Percentiles rank a stretch among this genome's conserved stretches.
Evolutionary conservation across 2,888 invertebrate genomes (phyloP).

Genomic region (Drosophila rellima): DNA sequence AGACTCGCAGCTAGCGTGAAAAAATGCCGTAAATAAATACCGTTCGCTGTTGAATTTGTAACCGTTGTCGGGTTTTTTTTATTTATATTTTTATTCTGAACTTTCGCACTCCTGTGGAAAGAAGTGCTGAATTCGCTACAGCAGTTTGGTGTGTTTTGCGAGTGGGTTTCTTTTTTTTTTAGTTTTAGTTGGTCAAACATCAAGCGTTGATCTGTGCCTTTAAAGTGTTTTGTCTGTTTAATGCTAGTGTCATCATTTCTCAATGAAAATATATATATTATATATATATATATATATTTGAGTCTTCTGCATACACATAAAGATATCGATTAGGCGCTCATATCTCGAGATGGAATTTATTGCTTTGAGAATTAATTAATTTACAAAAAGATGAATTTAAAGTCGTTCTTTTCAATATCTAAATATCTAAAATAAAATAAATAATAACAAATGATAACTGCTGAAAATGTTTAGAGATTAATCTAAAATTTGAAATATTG

Average conservation of each 20-base stretch:
- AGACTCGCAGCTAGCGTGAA: conserved; percentile 44
- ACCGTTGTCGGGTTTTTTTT: conserved; percentile 22
- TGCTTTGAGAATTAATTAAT: too few species aligned
- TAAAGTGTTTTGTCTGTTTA: not conserved
- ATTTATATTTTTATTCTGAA: not conserved
- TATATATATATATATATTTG: too few species aligned
- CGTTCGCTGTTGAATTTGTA: conserved; percentile 43
- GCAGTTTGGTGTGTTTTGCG: not conserved
- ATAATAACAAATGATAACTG: too few species aligned
- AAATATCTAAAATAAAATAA: too few species aligned
- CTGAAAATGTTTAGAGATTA: too few species aligned
- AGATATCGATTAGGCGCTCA: too few species aligned
- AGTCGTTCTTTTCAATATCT: too few species aligned
- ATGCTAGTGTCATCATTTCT: not conserved
- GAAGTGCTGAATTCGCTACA: not conserved
- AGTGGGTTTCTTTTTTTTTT: not conserved
- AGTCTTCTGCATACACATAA: too few species aligned
- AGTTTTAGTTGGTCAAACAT: not conserved
- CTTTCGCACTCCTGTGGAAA: not conserved
- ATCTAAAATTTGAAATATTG: too few species aligned
- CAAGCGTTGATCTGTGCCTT: not conserved
- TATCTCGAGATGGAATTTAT: too few species aligned
- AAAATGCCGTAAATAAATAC: conserved; percentile 64
- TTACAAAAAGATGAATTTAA: too few species aligned
- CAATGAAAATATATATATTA: too few species aligned